Percentiles rank a stretch among this genome's conserved stretches.
These are phyloP conservation scores for Phyllostomus hastatus DNA, from an alignment of 2,113 vertebrate species.

Conservation along the genomic window DNA sequence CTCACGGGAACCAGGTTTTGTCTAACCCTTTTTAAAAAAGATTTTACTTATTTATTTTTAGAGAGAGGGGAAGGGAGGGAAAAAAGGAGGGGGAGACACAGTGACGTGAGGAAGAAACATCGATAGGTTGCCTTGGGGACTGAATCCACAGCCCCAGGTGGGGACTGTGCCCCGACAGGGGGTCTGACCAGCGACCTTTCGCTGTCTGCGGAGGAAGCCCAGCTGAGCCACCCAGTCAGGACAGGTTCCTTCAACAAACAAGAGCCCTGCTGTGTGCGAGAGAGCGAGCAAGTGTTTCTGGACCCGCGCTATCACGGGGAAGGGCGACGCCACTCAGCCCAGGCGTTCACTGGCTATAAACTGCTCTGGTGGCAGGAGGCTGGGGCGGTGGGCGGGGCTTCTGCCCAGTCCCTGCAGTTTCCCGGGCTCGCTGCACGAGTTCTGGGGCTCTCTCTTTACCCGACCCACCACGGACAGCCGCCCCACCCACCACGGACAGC, in stretches of 20 bases:
- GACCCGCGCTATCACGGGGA: neutral
- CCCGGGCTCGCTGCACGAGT: fast-evolving
- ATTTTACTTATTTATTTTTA: too few species aligned
- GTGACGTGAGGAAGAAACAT: too few species aligned
- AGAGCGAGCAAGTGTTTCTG: neutral
- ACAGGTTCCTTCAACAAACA: neutral
- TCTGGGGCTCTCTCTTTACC: too few species aligned
- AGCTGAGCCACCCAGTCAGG: too few species aligned
- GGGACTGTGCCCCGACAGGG: too few species aligned
- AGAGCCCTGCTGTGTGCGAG: neutral
- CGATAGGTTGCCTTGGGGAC: too few species aligned
- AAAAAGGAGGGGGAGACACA: neutral
- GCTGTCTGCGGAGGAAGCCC: too few species aligned
- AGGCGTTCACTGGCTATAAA: neutral
- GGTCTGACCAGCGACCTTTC: too few species aligned
- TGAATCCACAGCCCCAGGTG: too few species aligned
- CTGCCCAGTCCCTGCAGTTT: fast-evolving
- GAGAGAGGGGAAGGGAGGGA: neutral
- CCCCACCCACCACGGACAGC: fast-evolving
- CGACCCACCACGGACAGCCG: fast-evolving
- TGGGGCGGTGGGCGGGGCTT: neutral
- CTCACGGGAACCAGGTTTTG: neutral
- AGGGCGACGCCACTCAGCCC: fast-evolving
- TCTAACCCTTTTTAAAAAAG: too few species aligned
- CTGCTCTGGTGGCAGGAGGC: fast-evolving